phyloP scores from a whole-genome alignment of 2,113 vertebrate genomes.

The Atlantisia rogersi region DNA sequence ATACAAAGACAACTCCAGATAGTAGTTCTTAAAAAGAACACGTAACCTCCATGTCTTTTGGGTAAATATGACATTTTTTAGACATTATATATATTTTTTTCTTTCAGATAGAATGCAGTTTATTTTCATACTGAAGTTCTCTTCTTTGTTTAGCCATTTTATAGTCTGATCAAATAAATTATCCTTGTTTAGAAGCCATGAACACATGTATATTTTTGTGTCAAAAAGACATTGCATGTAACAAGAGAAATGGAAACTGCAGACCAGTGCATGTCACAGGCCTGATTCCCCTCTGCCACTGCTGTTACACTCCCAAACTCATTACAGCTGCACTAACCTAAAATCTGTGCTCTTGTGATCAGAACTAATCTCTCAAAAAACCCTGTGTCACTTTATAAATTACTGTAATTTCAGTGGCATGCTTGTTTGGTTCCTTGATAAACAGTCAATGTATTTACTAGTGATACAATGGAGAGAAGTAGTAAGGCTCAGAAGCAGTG shows the following conservation, averaged over 20 bases:
- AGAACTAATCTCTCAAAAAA: neutral
- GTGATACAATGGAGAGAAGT: constrained; percentile 16
- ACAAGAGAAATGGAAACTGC: neutral
- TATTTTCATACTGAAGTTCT: neutral
- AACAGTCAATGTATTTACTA: constrained; percentile 22
- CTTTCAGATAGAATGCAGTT: neutral
- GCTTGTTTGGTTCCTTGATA: constrained; percentile 27
- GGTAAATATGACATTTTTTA: neutral
- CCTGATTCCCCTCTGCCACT: neutral
- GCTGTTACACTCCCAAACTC: neutral
- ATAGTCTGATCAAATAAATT: neutral
- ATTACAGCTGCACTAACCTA: neutral
- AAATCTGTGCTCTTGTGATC: neutral
- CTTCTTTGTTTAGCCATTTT: neutral
- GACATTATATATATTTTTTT: neutral
- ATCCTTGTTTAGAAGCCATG: neutral
- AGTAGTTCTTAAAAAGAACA: neutral
- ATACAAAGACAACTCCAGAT: neutral
- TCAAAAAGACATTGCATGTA: neutral
- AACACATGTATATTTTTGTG: neutral
- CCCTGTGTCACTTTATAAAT: neutral
- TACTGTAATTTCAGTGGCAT: constrained; percentile 40
- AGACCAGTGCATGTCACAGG: accelerated
- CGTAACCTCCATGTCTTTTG: neutral
- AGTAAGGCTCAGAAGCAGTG: neutral